Evolutionary conservation across 1,140 invertebrate species (phyloP), one percentile per base, ranked within the genome.

Genomic region (Apis laboriosa): DNA sequence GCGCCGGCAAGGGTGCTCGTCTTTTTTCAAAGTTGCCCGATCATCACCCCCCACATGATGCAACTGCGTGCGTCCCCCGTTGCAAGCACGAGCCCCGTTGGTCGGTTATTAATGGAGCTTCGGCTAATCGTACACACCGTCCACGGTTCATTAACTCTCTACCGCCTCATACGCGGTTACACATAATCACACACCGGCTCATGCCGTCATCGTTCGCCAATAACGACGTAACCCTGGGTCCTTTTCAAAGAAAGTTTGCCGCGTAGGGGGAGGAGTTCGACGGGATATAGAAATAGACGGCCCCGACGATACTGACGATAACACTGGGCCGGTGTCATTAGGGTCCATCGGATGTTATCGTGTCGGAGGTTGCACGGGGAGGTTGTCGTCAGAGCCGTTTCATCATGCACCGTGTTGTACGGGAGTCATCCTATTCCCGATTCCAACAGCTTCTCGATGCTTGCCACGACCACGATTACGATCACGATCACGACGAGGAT

Each of bases 171-270:
- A 88, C 86, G 68, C 72, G 79, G 53, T 55, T 88, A 81, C 56
- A 71, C 74, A 75, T 7, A 43, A 43, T 88, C 76, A 80, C 76
- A 80, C 77, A 77, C 77, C 34, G 73, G 21, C n/a, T 77, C 34
- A 7, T 43, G 55, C 77, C 84, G 84, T 88, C 87, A 88, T 88
- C 84, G 86, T 83, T 72, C 73, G 53, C 21, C 73, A 72, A 81
- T 85, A 88, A 83, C 88, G 87, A 88, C 87, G 84, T 88, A 88
- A 88, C 80, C 75, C 49, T 60, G 66, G 34, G 12, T n/a, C 49
- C 76, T 87, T 87, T 81, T 83, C 66, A 78, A 66, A 58, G 51
- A 58, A 9, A 56, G 21, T 43, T 64, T 58, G 19, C 12, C 74
- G 61, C 80, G 84, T 80, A 58, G 71, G 77, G 77, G 72, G 86